Percentiles rank a stretch among this genome's conserved stretches.
Conservation (phyloP, 2,797 vertebrate genomes). For the Perdix hodgsoniae region DNA sequence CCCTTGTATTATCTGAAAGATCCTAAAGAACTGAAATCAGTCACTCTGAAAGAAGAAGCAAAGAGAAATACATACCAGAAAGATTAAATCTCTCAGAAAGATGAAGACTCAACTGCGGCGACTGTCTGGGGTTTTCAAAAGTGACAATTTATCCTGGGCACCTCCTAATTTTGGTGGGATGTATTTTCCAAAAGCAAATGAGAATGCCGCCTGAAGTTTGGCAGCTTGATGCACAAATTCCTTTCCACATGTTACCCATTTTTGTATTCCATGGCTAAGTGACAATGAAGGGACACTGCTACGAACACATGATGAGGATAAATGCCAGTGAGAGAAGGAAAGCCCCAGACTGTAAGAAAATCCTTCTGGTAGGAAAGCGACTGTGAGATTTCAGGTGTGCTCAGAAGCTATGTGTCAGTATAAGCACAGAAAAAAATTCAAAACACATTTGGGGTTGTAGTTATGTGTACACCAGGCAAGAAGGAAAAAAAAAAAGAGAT, state of each 20-base stretch:
- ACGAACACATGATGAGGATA: neutral
- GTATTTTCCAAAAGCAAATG: neutral
- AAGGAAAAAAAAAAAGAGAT: neutral
- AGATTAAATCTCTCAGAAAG: constrained; percentile 35
- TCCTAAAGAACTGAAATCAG: neutral
- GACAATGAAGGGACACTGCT: neutral
- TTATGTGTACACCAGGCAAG: neutral
- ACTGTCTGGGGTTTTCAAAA: constrained; percentile 44
- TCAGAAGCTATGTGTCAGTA: neutral
- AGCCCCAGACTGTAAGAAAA: neutral
- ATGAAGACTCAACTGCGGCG: neutral
- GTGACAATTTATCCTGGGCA: neutral
- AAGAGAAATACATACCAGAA: neutral
- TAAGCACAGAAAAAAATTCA: neutral
- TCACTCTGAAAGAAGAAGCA: constrained; percentile 11
- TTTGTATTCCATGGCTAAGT: neutral
- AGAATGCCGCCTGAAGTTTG: neutral
- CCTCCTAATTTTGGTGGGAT: neutral
- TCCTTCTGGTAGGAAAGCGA: neutral
- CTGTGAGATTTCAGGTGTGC: neutral
- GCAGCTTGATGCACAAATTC: neutral
- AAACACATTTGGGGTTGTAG: neutral
- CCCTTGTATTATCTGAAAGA: neutral
- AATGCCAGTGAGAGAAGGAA: neutral
- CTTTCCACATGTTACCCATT: neutral